Evolutionary conservation across 1,140 invertebrate species (phyloP).

Genomic region (Pseudomyrmex flavicornis): DNA sequence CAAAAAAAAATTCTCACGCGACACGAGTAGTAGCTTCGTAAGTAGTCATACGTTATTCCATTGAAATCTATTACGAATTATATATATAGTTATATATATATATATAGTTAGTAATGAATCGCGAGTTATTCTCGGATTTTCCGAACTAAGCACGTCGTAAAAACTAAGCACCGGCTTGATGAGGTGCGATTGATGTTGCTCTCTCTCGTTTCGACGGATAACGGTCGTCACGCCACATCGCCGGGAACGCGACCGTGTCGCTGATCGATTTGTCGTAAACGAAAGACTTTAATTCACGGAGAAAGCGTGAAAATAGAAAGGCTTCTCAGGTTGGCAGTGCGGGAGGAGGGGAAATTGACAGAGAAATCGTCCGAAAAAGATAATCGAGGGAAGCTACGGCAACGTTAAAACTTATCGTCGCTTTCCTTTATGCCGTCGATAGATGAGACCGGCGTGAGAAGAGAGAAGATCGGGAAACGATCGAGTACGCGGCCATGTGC

Average conservation of each 20-base stretch:
- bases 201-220: background rate
- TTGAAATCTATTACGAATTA: background rate
- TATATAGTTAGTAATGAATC: background rate
- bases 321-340: background rate
- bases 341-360: background rate
- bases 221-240: background rate
- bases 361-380: slow-evolving; percentile 46
- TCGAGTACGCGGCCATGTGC: slow-evolving; percentile 30
- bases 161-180: slow-evolving; percentile 17
- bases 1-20: no score
- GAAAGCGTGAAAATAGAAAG: slow-evolving; percentile 45
- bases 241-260: background rate
- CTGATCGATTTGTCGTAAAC: slow-evolving; percentile 41
- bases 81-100: background rate
- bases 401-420: slow-evolving; percentile 59
- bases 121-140: background rate
- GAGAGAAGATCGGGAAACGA: slow-evolving; percentile 55
- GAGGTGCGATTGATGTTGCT: background rate
- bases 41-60: background rate
- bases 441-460: slow-evolving; percentile 13
- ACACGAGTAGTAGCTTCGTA: no score
- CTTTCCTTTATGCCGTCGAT: slow-evolving; percentile 58
- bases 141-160: background rate
- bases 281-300: slow-evolving; percentile 16
- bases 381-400: slow-evolving; percentile 1